These are phyloP conservation scores for Crotalus horridus DNA, from an alignment of 2,113 vertebrate species.

Conservation along the genomic window DNA sequence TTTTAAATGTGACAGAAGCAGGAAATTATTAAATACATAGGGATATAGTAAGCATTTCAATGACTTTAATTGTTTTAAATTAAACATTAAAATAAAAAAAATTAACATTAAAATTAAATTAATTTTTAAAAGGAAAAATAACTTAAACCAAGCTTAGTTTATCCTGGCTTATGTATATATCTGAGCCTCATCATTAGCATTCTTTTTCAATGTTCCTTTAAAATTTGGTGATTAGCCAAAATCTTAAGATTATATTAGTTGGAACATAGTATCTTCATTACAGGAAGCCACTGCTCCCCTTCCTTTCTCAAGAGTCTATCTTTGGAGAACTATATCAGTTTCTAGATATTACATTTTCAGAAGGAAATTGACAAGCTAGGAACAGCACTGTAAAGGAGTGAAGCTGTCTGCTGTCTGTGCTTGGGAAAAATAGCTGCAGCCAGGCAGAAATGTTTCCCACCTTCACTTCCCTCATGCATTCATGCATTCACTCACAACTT, in stretches of 20 bases:
- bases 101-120: neutral
- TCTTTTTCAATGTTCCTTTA: neutral
- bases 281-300: neutral
- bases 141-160: neutral
- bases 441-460: too few species aligned
- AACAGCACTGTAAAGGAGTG: neutral
- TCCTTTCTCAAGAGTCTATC: neutral
- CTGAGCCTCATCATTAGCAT: neutral
- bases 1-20: neutral
- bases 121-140: neutral
- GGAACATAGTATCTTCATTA: neutral
- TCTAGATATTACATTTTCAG: neutral
- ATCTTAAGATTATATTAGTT: neutral
- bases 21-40: neutral
- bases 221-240: neutral
- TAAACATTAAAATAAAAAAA: neutral
- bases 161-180: neutral
- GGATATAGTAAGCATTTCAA: neutral
- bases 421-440: neutral
- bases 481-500: neutral
- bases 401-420: neutral
- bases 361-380: neutral
- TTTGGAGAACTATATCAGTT: neutral
- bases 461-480: too few species aligned
- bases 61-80: neutral